Evolutionary conservation across 2,888 invertebrate genomes (phyloP), one percentile per base, ranked within the genome.

Genomic region (Oligia strigilis): DNA sequence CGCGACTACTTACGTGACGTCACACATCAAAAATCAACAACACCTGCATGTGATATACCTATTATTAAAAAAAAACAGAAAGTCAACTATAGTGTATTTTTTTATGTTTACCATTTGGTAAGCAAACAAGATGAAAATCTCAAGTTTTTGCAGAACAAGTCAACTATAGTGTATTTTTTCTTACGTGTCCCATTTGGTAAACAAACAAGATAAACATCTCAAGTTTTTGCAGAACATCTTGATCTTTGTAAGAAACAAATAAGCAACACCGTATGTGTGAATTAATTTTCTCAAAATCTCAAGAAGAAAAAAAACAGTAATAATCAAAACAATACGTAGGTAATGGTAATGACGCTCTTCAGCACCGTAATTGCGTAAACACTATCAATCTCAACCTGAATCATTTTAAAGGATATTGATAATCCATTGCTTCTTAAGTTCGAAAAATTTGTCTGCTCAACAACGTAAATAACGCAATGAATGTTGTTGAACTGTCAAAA

Each of bases 1-100:
- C 88, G 86, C 86, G 75, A 87, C 74, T 49, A 13, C 43, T 87
- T 46, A 71, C 5, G 60, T 60, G 58, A 64, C 81, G 85, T 81
- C 82, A 75, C 62, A 71, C 74, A 72, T 76, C 43, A 71, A 85
- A 87, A 82, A 79, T 76, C 70, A 81, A 80, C 78, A 74, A 72
- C 77, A 79, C 82, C 71, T 80, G 80, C 76, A 70, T 55, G 55
- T 80, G 69, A 60, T 87, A 78, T 62, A 60, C 17, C 2, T 65
- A 78, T 52, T 36, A 75, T n/a, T 43, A 6, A 13, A 71, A 49
- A 49, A 55, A 66, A 55, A 23, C 70, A 81, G 66, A 64, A 81
- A 71, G 36, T 13, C 13, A 49, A 49, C 49, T 13, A 36, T 49
- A 49, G 49, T 49, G 13, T 49, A 49, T 49, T 13, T 46, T 46